Percentiles rank a stretch among this genome's conserved stretches.
Evolutionary conservation across 2,888 invertebrate genomes (phyloP).

Genomic region (Rhagophthalmus giganteus): DNA sequence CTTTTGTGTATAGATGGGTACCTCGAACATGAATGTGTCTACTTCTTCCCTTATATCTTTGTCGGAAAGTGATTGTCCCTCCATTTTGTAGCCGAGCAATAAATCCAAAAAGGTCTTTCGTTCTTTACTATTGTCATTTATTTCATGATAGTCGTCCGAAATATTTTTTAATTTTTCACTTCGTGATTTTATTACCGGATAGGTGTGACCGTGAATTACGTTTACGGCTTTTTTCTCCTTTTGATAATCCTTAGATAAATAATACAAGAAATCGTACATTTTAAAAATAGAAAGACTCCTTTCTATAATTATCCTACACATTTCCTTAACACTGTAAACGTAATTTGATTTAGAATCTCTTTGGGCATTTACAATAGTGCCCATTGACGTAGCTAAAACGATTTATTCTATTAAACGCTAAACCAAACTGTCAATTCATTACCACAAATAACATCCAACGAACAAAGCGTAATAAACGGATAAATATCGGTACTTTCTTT

Average conservation of each 20-base stretch:
- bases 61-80: constrained; percentile 62
- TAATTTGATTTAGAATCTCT: constrained; percentile 68
- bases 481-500: constrained; percentile 62
- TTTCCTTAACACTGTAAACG: constrained; percentile 68
- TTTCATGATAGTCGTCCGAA: neutral
- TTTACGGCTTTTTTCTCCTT: constrained; percentile 55
- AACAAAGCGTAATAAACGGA: constrained; percentile 63
- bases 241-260: constrained; percentile 62
- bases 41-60: constrained; percentile 69
- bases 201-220: neutral
- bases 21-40: constrained; percentile 75
- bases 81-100: constrained; percentile 59
- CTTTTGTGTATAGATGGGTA: too few relatives aligned
- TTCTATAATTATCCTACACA: constrained; percentile 44
- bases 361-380: constrained; percentile 73
- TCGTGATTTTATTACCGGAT: too few relatives aligned
- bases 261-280: constrained; percentile 52
- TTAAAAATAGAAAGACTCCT: constrained; percentile 59
- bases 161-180: constrained; percentile 52
- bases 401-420: neutral
- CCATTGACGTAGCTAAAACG: constrained; percentile 81
- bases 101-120: constrained; percentile 70
- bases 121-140: too few relatives aligned
- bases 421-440: constrained; percentile 27
- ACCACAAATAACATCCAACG: constrained; percentile 67